phyloP scores from a whole-genome alignment of 1,140 invertebrate species.

The Pseudobourletiella spinata region DNA sequence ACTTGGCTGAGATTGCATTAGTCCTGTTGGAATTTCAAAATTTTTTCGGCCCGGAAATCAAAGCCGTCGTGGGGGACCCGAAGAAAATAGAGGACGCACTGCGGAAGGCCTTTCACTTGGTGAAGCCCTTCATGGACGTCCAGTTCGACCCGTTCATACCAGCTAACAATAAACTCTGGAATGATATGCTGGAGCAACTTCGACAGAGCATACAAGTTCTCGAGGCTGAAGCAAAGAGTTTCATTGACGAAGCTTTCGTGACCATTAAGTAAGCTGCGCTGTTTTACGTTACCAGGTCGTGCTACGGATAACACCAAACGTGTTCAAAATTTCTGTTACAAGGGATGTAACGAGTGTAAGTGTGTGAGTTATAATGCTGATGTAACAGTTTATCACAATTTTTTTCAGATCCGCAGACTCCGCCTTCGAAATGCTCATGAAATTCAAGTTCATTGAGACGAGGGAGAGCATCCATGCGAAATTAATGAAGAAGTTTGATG shows the following conservation, averaged over 20 bases:
- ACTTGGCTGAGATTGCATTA: constrained; percentile 63
- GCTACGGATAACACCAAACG: neutral
- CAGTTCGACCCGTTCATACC: constrained; percentile 71
- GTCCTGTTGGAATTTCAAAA: constrained; percentile 77
- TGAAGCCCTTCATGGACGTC: constrained; percentile 60
- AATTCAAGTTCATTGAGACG: constrained; percentile 68
- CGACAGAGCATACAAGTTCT: constrained; percentile 59
- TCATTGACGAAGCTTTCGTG: constrained; percentile 77
- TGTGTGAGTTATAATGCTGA: no score
- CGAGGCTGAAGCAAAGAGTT: constrained; percentile 70
- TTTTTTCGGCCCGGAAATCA: constrained; percentile 75
- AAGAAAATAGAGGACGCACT: constrained; percentile 71
- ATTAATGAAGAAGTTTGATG: constrained; percentile 69
- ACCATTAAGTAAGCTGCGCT: constrained; percentile 52
- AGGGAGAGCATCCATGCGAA: constrained; percentile 58
- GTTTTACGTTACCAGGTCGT: neutral
- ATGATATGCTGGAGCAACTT: constrained; percentile 64
- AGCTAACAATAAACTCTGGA: constrained; percentile 71
- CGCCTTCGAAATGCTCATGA: constrained; percentile 66
- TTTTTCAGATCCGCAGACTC: constrained; percentile 59
- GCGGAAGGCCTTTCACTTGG: constrained; percentile 58
- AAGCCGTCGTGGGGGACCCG: constrained; percentile 73
- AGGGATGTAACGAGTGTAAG: no score
- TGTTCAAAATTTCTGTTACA: no score
- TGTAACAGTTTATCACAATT: no score